These are phyloP conservation scores for Nephrotoma guestfalica DNA, from an alignment of 2,888 invertebrate genomes.

Conservation along the genomic window DNA sequence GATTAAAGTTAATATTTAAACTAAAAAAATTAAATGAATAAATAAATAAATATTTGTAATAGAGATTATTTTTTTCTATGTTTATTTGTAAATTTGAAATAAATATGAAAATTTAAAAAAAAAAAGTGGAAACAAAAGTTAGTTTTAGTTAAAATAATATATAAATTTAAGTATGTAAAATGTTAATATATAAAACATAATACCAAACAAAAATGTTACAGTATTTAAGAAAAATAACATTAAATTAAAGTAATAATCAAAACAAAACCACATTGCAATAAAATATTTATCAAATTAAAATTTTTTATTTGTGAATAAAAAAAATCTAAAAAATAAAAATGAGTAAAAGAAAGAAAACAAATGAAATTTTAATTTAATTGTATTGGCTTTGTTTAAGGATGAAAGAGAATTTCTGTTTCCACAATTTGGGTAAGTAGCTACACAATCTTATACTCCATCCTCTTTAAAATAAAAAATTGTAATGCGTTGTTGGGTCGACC, in stretches of 20 bases:
- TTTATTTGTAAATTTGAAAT: neutral
- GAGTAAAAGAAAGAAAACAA: neutral
- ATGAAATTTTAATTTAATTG: neutral
- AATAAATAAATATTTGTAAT: neutral
- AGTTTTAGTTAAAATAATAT: neutral
- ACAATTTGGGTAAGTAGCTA: neutral
- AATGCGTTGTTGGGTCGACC: neutral
- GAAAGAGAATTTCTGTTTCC: neutral
- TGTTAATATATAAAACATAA: neutral
- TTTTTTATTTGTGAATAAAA: neutral
- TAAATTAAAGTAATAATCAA: neutral
- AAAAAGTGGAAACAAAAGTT: neutral
- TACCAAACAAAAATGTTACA: neutral
- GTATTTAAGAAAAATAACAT: neutral
- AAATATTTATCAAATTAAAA: neutral
- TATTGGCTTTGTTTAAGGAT: neutral
- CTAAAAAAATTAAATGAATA: neutral
- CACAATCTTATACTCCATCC: neutral
- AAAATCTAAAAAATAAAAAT: neutral
- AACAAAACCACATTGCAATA: neutral
- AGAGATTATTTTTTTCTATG: neutral
- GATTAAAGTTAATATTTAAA: neutral
- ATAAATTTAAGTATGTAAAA: neutral
- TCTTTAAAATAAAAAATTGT: neutral
- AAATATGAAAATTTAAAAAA: neutral